A percentile compares a stretch with the other conserved stretches of the same genome.
Conservation (phyloP, 2,797 vertebrate genomes). For the Pseudochirops cupreus region DNA sequence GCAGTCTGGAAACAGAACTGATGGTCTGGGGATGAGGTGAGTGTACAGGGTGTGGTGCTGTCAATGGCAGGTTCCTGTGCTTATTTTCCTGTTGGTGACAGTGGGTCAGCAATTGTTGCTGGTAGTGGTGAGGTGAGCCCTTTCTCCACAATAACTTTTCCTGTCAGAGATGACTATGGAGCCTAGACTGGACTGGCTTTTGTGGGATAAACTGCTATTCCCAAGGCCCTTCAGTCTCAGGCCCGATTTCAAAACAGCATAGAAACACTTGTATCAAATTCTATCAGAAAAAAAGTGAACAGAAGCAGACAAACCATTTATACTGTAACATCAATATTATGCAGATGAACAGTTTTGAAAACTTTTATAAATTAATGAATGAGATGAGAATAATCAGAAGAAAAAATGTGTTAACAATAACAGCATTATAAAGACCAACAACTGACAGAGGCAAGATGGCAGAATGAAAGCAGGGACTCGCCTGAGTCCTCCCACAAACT, state of each 20-base stretch:
- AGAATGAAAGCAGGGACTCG: no score
- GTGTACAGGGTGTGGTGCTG: not conserved
- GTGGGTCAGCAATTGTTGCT: not conserved
- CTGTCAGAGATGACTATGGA: not conserved
- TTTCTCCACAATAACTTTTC: not conserved
- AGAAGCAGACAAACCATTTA: not conserved
- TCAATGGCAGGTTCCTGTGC: not conserved
- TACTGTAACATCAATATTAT: not conserved
- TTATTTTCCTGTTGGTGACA: not conserved
- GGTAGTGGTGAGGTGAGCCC: not conserved
- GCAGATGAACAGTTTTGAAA: not conserved
- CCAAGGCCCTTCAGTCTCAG: not conserved
- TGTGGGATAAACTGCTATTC: not conserved
- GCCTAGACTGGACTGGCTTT: not conserved
- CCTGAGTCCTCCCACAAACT: no score
- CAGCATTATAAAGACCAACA: no score
- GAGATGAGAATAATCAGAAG: not conserved
- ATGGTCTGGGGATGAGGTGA: not conserved
- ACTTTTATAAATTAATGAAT: not conserved
- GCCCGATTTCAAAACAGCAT: not conserved
- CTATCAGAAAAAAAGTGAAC: not conserved
- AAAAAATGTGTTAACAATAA: not conserved
- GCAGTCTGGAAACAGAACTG: not conserved
- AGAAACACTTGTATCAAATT: not conserved
- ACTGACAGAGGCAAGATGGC: no score